These are phyloP conservation scores for Cyclina sinensis DNA, from an alignment of 1,140 invertebrate species.

Conservation along the genomic window DNA sequence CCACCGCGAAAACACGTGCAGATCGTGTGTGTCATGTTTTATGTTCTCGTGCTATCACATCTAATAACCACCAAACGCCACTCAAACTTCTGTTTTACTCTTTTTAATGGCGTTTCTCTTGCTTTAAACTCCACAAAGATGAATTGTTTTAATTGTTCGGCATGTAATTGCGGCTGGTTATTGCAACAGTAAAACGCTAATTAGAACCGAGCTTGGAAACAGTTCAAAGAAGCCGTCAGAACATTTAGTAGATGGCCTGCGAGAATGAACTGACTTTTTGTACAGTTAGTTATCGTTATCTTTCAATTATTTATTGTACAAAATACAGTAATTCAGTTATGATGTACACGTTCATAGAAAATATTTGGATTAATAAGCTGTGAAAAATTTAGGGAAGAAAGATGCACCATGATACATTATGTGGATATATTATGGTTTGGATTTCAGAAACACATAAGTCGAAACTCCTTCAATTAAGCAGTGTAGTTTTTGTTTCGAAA, in stretches of 20 bases:
- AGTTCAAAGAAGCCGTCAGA: not conserved
- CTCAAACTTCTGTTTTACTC: not conserved
- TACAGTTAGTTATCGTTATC: too few species aligned
- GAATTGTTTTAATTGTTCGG: conserved; percentile 45
- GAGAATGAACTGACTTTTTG: too few species aligned
- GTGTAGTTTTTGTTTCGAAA: too few species aligned
- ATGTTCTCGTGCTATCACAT: conserved; percentile 12
- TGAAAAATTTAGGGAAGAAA: too few species aligned
- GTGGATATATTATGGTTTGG: too few species aligned
- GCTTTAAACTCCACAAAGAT: conserved; percentile 22
- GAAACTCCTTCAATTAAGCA: too few species aligned
- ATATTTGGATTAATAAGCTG: too few species aligned
- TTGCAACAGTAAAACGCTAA: conserved; percentile 16
- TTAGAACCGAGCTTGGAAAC: conserved; percentile 11
- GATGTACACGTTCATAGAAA: too few species aligned
- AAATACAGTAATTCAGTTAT: too few species aligned
- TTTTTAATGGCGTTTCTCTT: not conserved
- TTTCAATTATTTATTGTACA: too few species aligned
- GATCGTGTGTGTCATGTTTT: conserved; percentile 28
- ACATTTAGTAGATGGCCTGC: not conserved
- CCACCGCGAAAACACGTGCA: not conserved
- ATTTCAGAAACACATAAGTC: too few species aligned
- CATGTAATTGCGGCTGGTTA: conserved; percentile 41
- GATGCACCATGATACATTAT: too few species aligned
- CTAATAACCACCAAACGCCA: conserved; percentile 38